These are phyloP conservation scores for Zygogramma bicolorata DNA, from an alignment of 2,888 invertebrate genomes.

Conservation along the genomic window DNA sequence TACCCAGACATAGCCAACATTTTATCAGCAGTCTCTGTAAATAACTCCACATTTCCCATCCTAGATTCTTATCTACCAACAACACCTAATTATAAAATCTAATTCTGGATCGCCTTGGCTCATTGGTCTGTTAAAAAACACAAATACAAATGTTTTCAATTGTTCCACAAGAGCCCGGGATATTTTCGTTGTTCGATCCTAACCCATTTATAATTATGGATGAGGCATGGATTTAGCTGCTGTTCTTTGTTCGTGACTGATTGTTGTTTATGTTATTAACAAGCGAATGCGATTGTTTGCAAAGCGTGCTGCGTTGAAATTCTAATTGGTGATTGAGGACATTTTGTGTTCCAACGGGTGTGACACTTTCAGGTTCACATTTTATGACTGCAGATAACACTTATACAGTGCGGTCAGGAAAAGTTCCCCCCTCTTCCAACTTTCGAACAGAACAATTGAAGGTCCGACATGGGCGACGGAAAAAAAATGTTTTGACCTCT, in stretches of 20 bases:
- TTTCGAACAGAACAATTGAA: no score
- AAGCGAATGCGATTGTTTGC: not conserved
- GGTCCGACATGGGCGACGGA: no score
- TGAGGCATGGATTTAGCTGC: not conserved
- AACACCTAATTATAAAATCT: slow-evolving; percentile 22
- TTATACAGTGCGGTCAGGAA: no score
- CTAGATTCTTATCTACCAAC: not conserved
- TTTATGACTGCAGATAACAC: no score
- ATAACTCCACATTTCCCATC: not conserved
- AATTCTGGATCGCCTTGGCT: slow-evolving; percentile 13
- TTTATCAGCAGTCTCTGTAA: not conserved
- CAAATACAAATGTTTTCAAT: slow-evolving; percentile 24
- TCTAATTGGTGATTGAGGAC: no score
- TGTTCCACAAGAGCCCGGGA: slow-evolving; percentile 8
- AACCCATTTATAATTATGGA: not conserved
- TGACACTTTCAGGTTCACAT: no score
- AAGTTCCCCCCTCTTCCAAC: no score
- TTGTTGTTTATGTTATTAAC: not conserved
- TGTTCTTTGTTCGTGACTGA: not conserved
- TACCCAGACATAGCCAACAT: not conserved
- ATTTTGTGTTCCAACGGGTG: no score
- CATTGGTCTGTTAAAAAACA: slow-evolving; percentile 22
- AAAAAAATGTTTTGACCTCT: no score
- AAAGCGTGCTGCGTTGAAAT: not conserved
- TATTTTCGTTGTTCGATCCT: slow-evolving; percentile 16